Conservation (phyloP, 2,797 vertebrate genomes). For the Xerus rutilus region DNA sequence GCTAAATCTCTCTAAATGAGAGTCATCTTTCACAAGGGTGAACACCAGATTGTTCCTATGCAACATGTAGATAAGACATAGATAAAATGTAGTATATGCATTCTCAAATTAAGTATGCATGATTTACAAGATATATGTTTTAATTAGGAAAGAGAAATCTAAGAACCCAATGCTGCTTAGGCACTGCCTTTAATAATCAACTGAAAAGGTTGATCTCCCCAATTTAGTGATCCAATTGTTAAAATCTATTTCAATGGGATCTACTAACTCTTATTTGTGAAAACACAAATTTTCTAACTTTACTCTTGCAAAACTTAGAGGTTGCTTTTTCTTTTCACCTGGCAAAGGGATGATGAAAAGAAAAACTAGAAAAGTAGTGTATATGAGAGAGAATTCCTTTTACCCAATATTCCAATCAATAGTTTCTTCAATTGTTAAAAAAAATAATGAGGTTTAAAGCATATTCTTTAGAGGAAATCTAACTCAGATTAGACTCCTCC, state of each 20-base stretch:
- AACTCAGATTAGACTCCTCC: not conserved
- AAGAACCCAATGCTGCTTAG: not conserved
- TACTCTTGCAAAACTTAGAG: not conserved
- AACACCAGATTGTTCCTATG: not conserved
- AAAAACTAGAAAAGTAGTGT: not conserved
- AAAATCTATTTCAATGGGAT: not conserved
- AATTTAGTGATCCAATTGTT: not conserved
- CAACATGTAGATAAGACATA: not conserved
- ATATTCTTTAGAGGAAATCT: not conserved
- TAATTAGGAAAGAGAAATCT: not conserved
- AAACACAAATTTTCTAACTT: not conserved
- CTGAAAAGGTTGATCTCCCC: not conserved
- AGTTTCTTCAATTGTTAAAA: not conserved
- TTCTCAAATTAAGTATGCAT: not conserved
- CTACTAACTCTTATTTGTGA: not conserved
- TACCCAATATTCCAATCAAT: not conserved
- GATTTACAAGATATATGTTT: not conserved
- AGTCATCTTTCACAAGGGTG: not conserved
- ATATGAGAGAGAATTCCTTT: not conserved
- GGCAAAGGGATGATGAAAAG: not conserved
- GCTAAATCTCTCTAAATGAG: not conserved
- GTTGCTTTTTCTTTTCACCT: not conserved
- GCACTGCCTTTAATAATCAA: not conserved
- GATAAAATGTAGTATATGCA: not conserved
- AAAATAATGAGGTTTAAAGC: not conserved